phyloP scores from a whole-genome alignment of 2,113 vertebrate species.

The Mastomys coucha region DNA sequence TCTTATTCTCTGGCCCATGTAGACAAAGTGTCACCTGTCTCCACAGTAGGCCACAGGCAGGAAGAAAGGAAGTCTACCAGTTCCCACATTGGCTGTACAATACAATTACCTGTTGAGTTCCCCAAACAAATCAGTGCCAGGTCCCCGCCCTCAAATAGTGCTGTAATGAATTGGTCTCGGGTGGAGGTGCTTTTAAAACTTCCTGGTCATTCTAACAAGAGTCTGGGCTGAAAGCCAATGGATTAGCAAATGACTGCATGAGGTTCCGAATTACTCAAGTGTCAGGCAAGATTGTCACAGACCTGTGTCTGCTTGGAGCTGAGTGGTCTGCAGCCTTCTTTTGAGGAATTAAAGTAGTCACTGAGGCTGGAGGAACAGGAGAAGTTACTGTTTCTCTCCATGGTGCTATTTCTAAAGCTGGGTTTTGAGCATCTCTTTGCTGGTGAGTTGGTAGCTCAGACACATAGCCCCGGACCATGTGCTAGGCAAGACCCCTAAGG shows the following conservation, averaged over 20 bases:
- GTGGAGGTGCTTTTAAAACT: slow-evolving; percentile 6
- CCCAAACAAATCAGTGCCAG: background rate
- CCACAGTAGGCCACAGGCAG: background rate
- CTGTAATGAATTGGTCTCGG: background rate
- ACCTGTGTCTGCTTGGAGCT: background rate
- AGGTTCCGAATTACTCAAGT: background rate
- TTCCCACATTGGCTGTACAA: background rate
- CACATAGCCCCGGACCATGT: background rate
- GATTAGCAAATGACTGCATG: background rate
- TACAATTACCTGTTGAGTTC: slow-evolving; percentile 1
- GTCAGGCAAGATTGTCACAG: background rate
- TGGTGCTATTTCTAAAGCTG: background rate
- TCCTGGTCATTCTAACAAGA: background rate
- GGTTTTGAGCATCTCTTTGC: background rate
- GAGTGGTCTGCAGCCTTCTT: background rate
- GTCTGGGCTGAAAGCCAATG: background rate
- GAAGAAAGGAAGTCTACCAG: background rate
- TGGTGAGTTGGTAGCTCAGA: background rate
- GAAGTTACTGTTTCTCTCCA: background rate
- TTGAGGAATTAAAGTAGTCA: background rate
- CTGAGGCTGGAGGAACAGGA: background rate
- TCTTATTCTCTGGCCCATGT: background rate
- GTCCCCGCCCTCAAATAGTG: background rate
- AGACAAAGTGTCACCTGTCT: background rate
- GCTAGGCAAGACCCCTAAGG: background rate